These are phyloP conservation scores for Nasonia vitripennis DNA, from an alignment of 1,140 invertebrate species.

Conservation along the genomic window DNA sequence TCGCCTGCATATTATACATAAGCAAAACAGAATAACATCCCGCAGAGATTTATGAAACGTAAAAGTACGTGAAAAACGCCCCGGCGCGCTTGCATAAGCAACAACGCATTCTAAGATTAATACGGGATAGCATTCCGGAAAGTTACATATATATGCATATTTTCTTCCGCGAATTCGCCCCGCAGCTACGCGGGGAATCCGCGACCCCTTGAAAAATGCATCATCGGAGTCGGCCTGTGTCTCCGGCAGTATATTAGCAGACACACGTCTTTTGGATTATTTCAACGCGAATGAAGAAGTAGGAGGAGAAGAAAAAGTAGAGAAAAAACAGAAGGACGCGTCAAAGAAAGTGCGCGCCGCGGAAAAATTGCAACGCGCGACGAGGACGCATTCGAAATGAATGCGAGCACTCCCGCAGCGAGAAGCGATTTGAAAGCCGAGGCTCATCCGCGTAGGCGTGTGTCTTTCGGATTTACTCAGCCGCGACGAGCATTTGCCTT, in stretches of 20 bases:
- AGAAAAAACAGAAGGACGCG: neutral
- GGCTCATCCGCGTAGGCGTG: neutral
- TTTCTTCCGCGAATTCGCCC: neutral
- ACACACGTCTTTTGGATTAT: neutral
- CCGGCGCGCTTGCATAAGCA: slow-evolving; percentile 8
- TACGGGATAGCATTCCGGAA: neutral
- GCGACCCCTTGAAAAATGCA: neutral
- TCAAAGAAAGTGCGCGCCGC: neutral
- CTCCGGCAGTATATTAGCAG: too few relatives aligned
- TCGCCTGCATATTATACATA: too few relatives aligned
- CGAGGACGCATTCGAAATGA: slow-evolving; percentile 8
- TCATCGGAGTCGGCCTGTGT: neutral
- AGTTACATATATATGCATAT: neutral
- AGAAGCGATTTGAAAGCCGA: neutral
- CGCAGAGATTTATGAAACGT: slow-evolving; percentile 5
- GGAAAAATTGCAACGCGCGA: neutral
- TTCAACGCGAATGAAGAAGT: neutral
- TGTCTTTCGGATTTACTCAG: slow-evolving; percentile 13
- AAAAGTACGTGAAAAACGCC: slow-evolving; percentile 28
- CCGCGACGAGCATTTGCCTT: neutral
- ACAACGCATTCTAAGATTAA: slow-evolving; percentile 20
- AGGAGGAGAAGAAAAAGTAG: too few relatives aligned
- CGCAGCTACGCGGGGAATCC: neutral
- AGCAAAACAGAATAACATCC: neutral
- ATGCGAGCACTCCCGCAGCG: neutral